These are phyloP conservation scores for Caenorhabditis sp. DNA, from an alignment of 2,888 invertebrate genomes.

Conservation along the genomic window DNA sequence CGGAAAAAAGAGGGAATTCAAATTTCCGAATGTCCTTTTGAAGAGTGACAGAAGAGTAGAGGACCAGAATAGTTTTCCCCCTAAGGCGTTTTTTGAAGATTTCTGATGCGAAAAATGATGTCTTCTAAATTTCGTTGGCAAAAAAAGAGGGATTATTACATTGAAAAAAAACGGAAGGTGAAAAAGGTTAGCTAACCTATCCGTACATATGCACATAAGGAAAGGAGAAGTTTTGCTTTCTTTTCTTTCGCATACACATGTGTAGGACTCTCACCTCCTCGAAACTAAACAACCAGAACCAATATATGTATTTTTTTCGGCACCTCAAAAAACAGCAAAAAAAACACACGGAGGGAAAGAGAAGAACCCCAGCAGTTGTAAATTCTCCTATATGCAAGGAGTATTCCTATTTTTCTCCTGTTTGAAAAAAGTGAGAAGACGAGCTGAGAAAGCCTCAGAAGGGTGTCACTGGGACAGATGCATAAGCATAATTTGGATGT, in stretches of 20 bases:
- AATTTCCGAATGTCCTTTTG: conserved; percentile 31
- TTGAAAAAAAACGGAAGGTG: conserved; percentile 24
- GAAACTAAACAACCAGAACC: conserved; percentile 49
- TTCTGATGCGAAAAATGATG: background rate
- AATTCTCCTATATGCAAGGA: conserved; percentile 23
- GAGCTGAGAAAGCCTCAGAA: conserved; percentile 13
- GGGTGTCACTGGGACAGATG: conserved; percentile 52
- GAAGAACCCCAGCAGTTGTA: background rate
- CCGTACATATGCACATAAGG: conserved; percentile 33
- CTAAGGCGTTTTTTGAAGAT: background rate
- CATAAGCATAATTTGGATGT: conserved; percentile 56
- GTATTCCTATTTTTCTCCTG: conserved; percentile 23
- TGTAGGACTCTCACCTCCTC: conserved; percentile 47
- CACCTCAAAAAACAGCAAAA: conserved; percentile 27
- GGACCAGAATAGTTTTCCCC: conserved; percentile 17
- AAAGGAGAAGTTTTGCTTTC: conserved; percentile 17
- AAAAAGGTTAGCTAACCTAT: conserved; percentile 31
- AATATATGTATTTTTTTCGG: conserved; percentile 52
- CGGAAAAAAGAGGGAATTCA: conserved; percentile 21
- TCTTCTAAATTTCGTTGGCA: background rate
- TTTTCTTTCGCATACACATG: conserved; percentile 12
- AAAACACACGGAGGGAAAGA: background rate
- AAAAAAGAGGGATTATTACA: background rate
- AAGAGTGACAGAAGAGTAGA: background rate
- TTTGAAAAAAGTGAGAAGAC: conserved; percentile 5